Percentiles rank a stretch among this genome's conserved stretches.
Conservation (phyloP, 2,888 invertebrate genomes). For the Cheilosia urbana region DNA sequence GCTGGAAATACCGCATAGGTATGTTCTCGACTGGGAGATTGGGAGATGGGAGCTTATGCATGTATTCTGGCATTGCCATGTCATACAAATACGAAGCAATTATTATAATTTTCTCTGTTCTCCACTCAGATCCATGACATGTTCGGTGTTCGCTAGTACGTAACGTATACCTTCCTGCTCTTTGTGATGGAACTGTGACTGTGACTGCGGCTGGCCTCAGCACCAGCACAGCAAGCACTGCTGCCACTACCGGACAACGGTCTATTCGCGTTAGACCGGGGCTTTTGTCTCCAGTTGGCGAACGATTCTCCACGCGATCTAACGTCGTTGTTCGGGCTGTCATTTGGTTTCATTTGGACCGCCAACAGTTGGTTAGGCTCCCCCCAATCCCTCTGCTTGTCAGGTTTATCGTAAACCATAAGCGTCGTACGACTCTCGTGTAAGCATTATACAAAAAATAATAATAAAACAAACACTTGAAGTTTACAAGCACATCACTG, state of each 20-base stretch:
- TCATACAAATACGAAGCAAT: neutral
- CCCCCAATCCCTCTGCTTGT: constrained; percentile 17
- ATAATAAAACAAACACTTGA: constrained; percentile 6
- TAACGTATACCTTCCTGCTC: neutral
- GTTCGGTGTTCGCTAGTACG: neutral
- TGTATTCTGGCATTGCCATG: constrained; percentile 12
- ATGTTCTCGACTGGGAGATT: neutral
- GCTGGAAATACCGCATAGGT: neutral
- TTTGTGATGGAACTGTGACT: neutral
- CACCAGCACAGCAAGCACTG: constrained; percentile 15
- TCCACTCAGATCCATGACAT: constrained; percentile 21
- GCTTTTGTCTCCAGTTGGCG: constrained; percentile 59
- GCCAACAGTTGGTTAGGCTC: constrained; percentile 27
- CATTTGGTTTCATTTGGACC: constrained; percentile 26
- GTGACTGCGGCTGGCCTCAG: constrained; percentile 16
- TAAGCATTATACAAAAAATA: constrained; percentile 53
- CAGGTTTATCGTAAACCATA: constrained; percentile 39
- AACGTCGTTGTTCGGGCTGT: constrained; percentile 38
- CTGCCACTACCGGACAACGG: constrained; percentile 55
- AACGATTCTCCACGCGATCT: constrained; percentile 57
- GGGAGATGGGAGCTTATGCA: neutral
- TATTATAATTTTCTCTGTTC: constrained; percentile 18
- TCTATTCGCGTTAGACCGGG: constrained; percentile 27
- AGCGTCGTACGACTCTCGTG: constrained; percentile 66
- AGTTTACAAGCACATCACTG: neutral